Conservation (phyloP, 2,888 invertebrate genomes). For the Oasisia sp. region DNA sequence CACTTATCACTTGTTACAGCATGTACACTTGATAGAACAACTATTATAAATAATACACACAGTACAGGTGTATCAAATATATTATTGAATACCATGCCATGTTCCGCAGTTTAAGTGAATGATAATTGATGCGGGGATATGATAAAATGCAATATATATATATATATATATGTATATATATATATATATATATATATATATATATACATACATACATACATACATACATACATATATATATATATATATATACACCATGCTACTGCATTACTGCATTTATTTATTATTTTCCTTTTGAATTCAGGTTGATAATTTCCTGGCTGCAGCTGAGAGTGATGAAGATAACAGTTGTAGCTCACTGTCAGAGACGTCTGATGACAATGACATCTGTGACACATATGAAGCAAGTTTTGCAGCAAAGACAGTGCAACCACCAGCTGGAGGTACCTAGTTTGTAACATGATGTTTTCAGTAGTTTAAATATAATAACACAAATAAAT, state of each 20-base stretch:
- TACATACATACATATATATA: no score
- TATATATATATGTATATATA: no score
- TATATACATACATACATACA: no score
- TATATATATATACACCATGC: no score
- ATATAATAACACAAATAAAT: no score
- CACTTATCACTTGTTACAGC: no score
- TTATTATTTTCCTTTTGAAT: background rate
- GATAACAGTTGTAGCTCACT: background rate
- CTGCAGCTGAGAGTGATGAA: background rate
- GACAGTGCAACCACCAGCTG: background rate
- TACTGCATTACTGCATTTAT: background rate
- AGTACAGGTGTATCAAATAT: background rate
- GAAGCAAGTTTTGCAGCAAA: slow-evolving; percentile 10
- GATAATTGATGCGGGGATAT: background rate
- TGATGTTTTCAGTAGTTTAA: background rate
- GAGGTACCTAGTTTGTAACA: background rate
- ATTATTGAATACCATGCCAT: background rate
- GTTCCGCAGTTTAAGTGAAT: background rate
- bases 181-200: no score
- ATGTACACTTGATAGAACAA: no score
- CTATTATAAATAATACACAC: no score
- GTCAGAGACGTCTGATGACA: slow-evolving; percentile 7
- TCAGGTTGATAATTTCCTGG: background rate
- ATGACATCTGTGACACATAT: background rate
- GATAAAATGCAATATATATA: background rate